Evolutionary conservation across 2,888 invertebrate species (phyloP).

Genomic region (Pycnomerus fuliginosus): DNA sequence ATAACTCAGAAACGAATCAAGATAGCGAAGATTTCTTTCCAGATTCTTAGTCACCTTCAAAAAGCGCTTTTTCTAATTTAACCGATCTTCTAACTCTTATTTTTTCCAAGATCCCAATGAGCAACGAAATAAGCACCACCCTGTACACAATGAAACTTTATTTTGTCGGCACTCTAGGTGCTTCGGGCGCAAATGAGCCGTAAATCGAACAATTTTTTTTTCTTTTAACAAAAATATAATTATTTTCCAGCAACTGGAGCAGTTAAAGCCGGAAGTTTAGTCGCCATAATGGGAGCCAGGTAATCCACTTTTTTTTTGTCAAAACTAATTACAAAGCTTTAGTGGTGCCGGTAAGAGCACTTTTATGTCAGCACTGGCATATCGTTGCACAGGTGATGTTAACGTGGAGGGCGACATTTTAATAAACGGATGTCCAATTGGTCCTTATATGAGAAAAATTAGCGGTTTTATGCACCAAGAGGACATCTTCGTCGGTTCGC

Average conservation of each 20-base stretch:
- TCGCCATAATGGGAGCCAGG: conserved; percentile 85
- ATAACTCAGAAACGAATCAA: too few species aligned
- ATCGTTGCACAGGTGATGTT: conserved; percentile 64
- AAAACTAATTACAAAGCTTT: conserved; percentile 38
- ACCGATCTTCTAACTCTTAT: too few species aligned
- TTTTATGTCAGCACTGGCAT: conserved; percentile 79
- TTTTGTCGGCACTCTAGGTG: too few species aligned
- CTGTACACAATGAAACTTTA: too few species aligned
- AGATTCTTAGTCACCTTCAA: too few species aligned
- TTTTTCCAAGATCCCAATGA: too few species aligned
- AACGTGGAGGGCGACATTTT: conserved; percentile 76
- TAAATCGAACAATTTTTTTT: too few species aligned
- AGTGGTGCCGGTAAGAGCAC: conserved; percentile 92
- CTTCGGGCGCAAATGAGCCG: too few species aligned
- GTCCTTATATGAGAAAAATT: conserved; percentile 74
- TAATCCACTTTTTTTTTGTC: conserved; percentile 46
- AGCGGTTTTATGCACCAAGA: conserved; percentile 93
- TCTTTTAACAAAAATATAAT: conserved; percentile 3
- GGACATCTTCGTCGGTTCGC: conserved; percentile 80
- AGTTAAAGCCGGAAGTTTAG: conserved; percentile 76
- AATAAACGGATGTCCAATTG: conserved; percentile 73
- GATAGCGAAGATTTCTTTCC: too few species aligned
- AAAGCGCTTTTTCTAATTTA: too few species aligned
- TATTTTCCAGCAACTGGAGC: conserved; percentile 70
- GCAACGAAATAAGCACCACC: too few species aligned